Evolutionary conservation across 2,113 vertebrate genomes (phyloP), one percentile per base, ranked within the genome.

Genomic region (Phrynosoma platyrhinos): DNA sequence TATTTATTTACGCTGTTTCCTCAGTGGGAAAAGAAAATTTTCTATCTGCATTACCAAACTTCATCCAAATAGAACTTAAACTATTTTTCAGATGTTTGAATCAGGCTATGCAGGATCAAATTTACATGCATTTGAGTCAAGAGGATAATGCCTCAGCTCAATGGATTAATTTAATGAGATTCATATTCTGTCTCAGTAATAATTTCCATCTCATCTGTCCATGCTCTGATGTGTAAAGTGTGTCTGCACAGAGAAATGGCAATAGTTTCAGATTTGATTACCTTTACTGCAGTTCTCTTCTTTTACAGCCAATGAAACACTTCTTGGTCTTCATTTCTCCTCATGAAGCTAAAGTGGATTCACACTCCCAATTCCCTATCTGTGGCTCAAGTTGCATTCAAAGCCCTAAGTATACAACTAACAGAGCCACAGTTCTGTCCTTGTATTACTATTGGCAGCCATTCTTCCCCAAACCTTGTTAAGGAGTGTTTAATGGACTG

Each of bases 31-130:
- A 75, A 82, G 36, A 82, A 82, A 82, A 66, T 14, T 14, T 47
- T 87, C 66, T 66, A 52, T 66, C 32, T 52, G 20, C 40, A 16
- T 79, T 47, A 74, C n/a, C 30, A 83, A 84, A 62, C 36, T 14
- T 55, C 47, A 53, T 16, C n/a, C n/a, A 84, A 78, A 62, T 52
- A 84, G 32, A 79, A 79, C 40, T 32, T 71, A 69, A 79, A 62
- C 12, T 88, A 83, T 83, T 77, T 72, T 71, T 79, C 53, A n/a
- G 76, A 74, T 80, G 68, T 52, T 62, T 74, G 36, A 79, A 74
- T 84, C 13, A 6, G 74, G 18, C 36, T 72, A 89, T 32, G 79
- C 23, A 88, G 64, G 27, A 40, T 64, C 64, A 79, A 53, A 79
- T 79, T 72, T 64, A 23, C 36, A 36, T 25, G 14, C 40, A 85